Base-by-base conservation (phyloP, 2,113 vertebrate genomes). In the Pteruthius melanotis region DNA sequence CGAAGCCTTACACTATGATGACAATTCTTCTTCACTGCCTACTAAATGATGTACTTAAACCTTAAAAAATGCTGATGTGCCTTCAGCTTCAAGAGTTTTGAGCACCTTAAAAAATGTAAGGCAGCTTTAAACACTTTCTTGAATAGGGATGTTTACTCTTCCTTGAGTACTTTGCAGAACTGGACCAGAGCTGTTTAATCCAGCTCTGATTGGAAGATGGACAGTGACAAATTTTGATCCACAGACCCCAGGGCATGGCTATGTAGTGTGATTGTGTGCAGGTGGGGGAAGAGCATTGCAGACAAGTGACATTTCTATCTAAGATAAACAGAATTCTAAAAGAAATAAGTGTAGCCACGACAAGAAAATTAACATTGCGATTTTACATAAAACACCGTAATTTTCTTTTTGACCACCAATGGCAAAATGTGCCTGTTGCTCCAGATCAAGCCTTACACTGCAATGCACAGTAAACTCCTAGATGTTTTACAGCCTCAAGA, bases 231-330 rank as follows among this genome's bases (percentile, higher is more conserved):
- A 56, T 60, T 37, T 23, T 61, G 28, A 64, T 18, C 19, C 17
- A 47, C 16, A 50, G 11, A 74, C 14, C 8, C 9, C 45, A 39
- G 14, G 11, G 4, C 17, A 31, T 7, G 5, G 6, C 7, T 81
- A 3, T 1, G 2, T 12, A 39, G 0, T 10, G 11, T 26, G 4
- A 52, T 30, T 49, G 6, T 82, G 22, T 16, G 40, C 10, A 80
- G 4, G 10, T 0, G 30, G 6, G 19, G 22, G 24, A 83, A 77
- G 19, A 86, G 10, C 17, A 20, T 4, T 83, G 9, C 11, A 90
- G 31, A 11, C 7, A 77, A 33, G 18, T 74, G 23, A 30, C 3
- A 44, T 60, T 57, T 89, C 21, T 75, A 16, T 52, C 8, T 28
- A 61, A 20, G 31, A 15, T 20, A 6, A 20, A 47, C 16, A 60